Evolutionary conservation across 2,797 vertebrate species (phyloP).

Genomic region (Hippopotamyrus pictus): DNA sequence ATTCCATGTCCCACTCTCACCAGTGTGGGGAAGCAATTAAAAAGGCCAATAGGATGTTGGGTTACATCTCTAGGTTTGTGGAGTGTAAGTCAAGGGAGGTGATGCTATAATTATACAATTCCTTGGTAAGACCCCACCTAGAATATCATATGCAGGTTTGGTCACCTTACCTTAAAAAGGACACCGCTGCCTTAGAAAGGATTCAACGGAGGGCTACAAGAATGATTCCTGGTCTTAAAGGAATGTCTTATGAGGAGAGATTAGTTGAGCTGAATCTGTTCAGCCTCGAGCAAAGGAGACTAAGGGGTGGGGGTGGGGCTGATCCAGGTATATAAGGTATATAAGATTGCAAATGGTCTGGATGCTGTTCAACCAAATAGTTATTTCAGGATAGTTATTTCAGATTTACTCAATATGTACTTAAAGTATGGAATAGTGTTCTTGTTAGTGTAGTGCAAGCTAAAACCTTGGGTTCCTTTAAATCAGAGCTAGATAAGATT

Average conservation of each 20-base stretch:
- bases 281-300: not conserved
- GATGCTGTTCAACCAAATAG: not conserved
- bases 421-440: not conserved
- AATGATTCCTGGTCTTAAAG: not conserved
- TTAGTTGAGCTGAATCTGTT: not conserved
- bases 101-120: not conserved
- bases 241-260: not conserved
- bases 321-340: not conserved
- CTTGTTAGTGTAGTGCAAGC: not conserved
- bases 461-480: not conserved
- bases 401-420: not conserved
- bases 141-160: not conserved
- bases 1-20: not conserved
- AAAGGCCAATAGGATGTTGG: not conserved
- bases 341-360: not conserved
- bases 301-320: not conserved
- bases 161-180: not conserved
- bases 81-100: not conserved
- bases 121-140: not conserved
- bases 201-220: not conserved
- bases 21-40: not conserved
- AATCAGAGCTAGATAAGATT: not conserved
- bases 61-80: not conserved
- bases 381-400: not conserved
- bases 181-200: not conserved